Evolutionary conservation across 2,888 invertebrate species (phyloP), one percentile per base, ranked within the genome.

Genomic region (Heteromyza rotundicornis): DNA sequence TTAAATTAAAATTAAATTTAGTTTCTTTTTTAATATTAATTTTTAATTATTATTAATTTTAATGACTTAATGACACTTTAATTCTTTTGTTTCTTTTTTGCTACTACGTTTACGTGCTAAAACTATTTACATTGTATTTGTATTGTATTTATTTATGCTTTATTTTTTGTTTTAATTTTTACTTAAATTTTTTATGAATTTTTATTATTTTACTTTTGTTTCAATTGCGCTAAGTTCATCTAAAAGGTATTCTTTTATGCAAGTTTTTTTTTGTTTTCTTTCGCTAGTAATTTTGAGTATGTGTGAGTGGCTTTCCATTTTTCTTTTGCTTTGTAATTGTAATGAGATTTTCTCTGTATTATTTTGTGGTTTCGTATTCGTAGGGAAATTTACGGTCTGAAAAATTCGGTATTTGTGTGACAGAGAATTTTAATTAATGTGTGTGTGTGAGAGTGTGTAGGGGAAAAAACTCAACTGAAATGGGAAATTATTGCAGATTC

Each of bases 181-280:
- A 17, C 36, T 50, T 36, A 16, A 60, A 65, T 47, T 60, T 59
- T 64, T 35, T 61, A 44, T 62, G 62, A 44, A 61, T 57, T 62
- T 70, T 70, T 40, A 50, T 50, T 65, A 40, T 68, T 60, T 65
- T 62, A 53, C 59, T 66, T 66, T 73, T 79, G 75, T 65, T 76
- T 77, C 81, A 82, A 82, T 82, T 82, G 82, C 82, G 81, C 82
- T 82, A 82, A 78, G 82, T 82, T 81, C 78, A 71, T 77, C 80
- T 81, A 79, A 82, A n/a, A 80, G 78, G 77, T 82, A 77, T 49
- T 17, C n/a, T 50, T 50, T 22, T 17, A 50, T 50, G 23, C 50
- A 50, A 19, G 23, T 50, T 50, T n/a, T n/a, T n/a, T n/a, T n/a
- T n/a, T n/a, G n/a, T n/a, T n/a, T n/a, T n/a, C n/a, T n/a, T n/a